Evolutionary conservation across 2,113 vertebrate species (phyloP).

Genomic region (Entomyzon cyanotis): DNA sequence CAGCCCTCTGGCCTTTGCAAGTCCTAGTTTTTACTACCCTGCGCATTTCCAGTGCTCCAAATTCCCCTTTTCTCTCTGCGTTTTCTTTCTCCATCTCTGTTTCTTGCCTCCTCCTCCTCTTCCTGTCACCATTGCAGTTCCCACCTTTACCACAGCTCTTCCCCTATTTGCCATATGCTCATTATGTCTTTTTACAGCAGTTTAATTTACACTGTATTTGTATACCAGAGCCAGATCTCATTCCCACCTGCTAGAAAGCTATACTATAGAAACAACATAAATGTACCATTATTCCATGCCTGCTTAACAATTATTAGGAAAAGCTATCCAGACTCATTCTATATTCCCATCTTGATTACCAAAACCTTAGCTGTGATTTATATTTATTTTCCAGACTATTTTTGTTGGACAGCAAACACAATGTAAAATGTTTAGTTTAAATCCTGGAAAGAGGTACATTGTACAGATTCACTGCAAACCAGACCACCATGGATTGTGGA

Average conservation of each 20-base stretch:
- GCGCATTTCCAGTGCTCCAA: not conserved
- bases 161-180: not conserved
- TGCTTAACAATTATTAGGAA: not conserved
- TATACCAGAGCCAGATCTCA: not conserved
- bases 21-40: not conserved
- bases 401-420: slow-evolving; percentile 85
- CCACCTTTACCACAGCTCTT: not conserved
- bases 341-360: not conserved
- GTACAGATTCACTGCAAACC: slow-evolving; percentile 90
- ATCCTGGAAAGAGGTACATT: slow-evolving; percentile 82
- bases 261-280: not conserved
- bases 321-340: not conserved
- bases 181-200: not conserved
- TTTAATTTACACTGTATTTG: not conserved
- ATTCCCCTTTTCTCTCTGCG: not conserved
- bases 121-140: not conserved
- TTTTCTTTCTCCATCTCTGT: not conserved
- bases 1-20: not conserved
- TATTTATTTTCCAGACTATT: slow-evolving; percentile 75
- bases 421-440: slow-evolving; percentile 84
- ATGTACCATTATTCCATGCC: not conserved
- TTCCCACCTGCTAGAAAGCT: not conserved
- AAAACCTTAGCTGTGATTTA: not conserved
- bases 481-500: slow-evolving; percentile 79
- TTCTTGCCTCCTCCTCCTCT: not conserved